phyloP scores from a whole-genome alignment of 2,888 invertebrate species.

The Acronicta aceris region DNA sequence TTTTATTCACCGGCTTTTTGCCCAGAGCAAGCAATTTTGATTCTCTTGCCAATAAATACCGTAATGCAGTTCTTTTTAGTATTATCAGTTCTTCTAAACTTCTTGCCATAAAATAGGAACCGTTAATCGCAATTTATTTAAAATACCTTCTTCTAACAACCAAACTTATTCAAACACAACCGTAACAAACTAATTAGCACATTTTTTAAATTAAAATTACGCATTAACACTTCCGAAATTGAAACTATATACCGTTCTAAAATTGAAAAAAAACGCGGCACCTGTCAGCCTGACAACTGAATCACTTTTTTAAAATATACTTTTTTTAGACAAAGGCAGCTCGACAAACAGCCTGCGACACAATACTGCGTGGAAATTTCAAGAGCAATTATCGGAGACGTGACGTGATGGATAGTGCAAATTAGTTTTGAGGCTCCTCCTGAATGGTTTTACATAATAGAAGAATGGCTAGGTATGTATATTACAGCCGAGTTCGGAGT shows the following conservation, averaged over 20 bases:
- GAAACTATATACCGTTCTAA: not conserved
- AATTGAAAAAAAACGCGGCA: conserved; percentile 8
- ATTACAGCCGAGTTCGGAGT: conserved; percentile 7
- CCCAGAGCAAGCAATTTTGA: conserved; percentile 74
- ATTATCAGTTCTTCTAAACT: conserved; percentile 77
- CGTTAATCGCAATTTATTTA: not conserved
- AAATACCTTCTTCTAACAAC: not conserved
- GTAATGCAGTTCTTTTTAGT: conserved; percentile 72
- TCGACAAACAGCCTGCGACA: conserved; percentile 31
- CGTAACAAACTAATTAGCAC: not conserved
- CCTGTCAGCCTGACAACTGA: conserved; percentile 21
- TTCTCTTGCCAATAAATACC: conserved; percentile 76
- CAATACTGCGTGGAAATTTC: conserved; percentile 65
- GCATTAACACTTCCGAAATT: conserved; percentile 7
- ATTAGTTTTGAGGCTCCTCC: conserved; percentile 40
- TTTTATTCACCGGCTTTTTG: conserved; percentile 78
- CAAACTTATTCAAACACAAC: not conserved
- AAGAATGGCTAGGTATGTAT: conserved; percentile 17
- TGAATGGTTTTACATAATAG: conserved; percentile 39
- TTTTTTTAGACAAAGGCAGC: conserved; percentile 37
- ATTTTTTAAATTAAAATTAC: not conserved
- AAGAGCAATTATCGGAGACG: conserved; percentile 68
- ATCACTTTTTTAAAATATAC: conserved; percentile 30
- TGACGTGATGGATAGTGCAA: conserved; percentile 59
- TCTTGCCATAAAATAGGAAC: conserved; percentile 73